Conservation (phyloP, 2,888 invertebrate species). For the Seira sanloemensis region DNA sequence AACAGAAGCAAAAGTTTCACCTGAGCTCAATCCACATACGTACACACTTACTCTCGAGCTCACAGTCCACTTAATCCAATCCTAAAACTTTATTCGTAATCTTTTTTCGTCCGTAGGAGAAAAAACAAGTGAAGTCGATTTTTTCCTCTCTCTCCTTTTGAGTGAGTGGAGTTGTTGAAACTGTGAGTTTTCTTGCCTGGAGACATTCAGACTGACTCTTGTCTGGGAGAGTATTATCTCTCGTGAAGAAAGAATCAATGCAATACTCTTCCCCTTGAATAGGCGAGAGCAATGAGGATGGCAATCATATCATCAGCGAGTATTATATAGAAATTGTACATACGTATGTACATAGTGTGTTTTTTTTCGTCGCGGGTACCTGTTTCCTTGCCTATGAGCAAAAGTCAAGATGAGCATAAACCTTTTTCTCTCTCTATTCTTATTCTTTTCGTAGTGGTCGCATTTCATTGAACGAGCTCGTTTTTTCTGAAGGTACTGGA, state of each 20-base stretch:
- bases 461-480: not conserved
- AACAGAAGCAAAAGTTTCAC: not conserved
- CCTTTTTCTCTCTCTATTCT: conserved; percentile 6
- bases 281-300: not conserved
- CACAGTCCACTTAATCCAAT: not conserved
- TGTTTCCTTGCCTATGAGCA: conserved; percentile 49
- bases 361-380: conserved; percentile 19
- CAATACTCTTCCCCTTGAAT: not conserved
- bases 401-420: conserved; percentile 20
- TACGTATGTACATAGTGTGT: not conserved
- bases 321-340: not conserved
- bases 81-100: not conserved
- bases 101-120: not conserved
- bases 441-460: not conserved
- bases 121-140: not conserved
- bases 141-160: too few relatives aligned
- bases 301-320: not conserved
- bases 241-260: conserved; percentile 13
- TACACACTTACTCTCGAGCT: too few relatives aligned
- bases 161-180: conserved; percentile 56
- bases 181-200: conserved; percentile 44
- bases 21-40: not conserved
- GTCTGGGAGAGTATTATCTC: not conserved
- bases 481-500: not conserved
- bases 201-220: conserved; percentile 45